A percentile compares a stretch with the other conserved stretches of the same genome.
Conservation (phyloP, 2,797 vertebrate species). For the Phylloscopus collybita region DNA sequence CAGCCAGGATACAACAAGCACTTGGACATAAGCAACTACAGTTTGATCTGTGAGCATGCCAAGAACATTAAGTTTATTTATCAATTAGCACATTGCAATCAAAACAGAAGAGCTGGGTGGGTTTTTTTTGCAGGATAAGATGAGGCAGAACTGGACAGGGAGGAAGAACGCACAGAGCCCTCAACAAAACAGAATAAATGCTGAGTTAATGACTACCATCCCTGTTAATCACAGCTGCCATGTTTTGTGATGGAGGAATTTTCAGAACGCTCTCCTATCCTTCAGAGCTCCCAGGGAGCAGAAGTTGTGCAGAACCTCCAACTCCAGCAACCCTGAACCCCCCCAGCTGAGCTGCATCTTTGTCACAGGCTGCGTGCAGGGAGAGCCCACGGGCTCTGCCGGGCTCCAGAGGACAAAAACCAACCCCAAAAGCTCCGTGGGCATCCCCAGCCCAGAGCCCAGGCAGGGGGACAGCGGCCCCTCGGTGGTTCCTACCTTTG, state of each 20-base stretch:
- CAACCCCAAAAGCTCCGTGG: not conserved
- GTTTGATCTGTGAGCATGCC: not conserved
- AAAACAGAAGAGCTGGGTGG: not conserved
- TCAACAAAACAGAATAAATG: not conserved
- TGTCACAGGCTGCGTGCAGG: not conserved
- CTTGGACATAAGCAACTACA: not conserved
- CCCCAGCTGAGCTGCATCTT: not conserved
- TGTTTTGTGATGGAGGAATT: not conserved
- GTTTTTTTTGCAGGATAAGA: not conserved
- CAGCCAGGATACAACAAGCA: not conserved
- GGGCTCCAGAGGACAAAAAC: not conserved
- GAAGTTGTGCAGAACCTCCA: not conserved
- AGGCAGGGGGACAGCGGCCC: not conserved
- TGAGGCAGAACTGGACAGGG: not conserved
- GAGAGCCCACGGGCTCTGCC: not conserved
- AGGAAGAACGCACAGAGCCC: not conserved
- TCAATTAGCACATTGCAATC: not conserved
- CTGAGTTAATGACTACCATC: not conserved
- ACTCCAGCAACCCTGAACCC: not conserved
- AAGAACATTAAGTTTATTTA: not conserved
- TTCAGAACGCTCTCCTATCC: not conserved
- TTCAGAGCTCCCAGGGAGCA: not conserved
- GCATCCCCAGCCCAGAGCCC: not conserved
- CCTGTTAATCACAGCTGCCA: not conserved
- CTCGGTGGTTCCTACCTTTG: slow-evolving; percentile 64